Evolutionary conservation across 2,113 vertebrate species (phyloP).

Genomic region (Mirza zaza): DNA sequence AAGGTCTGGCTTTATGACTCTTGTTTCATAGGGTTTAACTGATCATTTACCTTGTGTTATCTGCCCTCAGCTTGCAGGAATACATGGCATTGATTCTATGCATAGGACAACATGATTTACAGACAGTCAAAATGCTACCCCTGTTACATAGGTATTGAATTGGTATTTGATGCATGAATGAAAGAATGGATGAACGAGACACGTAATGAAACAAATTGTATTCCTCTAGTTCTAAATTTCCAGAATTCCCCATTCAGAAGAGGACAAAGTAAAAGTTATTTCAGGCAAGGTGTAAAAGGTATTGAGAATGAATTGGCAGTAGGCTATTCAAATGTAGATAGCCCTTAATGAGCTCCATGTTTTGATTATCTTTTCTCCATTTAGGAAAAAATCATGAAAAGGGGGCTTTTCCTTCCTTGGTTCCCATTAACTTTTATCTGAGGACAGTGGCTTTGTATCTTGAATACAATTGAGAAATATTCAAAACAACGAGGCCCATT

Average conservation of each 20-base stretch:
- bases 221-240: neutral
- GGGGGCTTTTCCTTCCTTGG: neutral
- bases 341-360: neutral
- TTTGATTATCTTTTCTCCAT: neutral
- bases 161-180: neutral
- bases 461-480: neutral
- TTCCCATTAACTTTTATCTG: neutral
- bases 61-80: neutral
- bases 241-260: neutral
- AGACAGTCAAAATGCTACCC: neutral
- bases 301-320: neutral
- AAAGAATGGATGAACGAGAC: neutral
- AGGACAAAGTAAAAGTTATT: neutral
- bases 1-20: neutral
- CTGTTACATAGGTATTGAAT: neutral
- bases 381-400: neutral
- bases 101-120: neutral
- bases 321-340: neutral
- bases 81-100: neutral
- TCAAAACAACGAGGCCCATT: neutral
- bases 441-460: neutral
- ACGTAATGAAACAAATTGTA: neutral
- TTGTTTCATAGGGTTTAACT: neutral
- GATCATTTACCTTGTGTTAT: neutral
- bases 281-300: neutral